Conservation (phyloP, 2,888 invertebrate genomes). For the Dermolepida albohirtum region DNA sequence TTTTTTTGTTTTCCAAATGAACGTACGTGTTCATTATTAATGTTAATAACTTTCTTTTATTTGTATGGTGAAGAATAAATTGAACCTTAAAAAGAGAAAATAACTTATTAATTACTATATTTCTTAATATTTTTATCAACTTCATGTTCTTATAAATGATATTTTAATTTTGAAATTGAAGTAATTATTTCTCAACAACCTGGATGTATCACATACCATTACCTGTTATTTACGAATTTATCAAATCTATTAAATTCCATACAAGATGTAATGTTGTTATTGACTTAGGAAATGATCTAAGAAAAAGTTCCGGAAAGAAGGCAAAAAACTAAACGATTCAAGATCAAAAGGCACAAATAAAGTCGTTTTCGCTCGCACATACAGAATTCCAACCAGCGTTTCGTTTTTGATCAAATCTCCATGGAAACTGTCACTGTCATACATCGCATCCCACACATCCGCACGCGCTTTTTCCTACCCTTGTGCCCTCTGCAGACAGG, state of each 20-base stretch:
- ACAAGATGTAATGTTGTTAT: background rate
- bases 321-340: conserved; percentile 11
- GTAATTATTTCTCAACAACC: too few species aligned
- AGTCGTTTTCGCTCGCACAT: conserved; percentile 8
- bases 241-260: background rate
- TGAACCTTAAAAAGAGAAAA: too few species aligned
- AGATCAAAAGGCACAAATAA: conserved; percentile 34
- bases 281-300: background rate
- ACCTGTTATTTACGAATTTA: conserved; percentile 6
- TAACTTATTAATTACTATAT: too few species aligned
- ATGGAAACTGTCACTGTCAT: conserved; percentile 57
- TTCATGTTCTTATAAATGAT: too few species aligned
- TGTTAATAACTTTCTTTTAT: too few species aligned
- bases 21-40: too few species aligned
- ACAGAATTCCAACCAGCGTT: conserved; percentile 11
- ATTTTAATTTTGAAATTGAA: too few species aligned
- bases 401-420: conserved; percentile 47
- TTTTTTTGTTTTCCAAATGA: too few species aligned
- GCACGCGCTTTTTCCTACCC: conserved; percentile 54
- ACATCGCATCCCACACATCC: conserved; percentile 56
- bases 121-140: too few species aligned
- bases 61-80: too few species aligned
- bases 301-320: conserved; percentile 1
- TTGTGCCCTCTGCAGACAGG: conserved; percentile 46
- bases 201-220: conserved; percentile 9